Evolutionary conservation across 2,888 invertebrate species (phyloP).

Genomic region (Cistogaster globosa): DNA sequence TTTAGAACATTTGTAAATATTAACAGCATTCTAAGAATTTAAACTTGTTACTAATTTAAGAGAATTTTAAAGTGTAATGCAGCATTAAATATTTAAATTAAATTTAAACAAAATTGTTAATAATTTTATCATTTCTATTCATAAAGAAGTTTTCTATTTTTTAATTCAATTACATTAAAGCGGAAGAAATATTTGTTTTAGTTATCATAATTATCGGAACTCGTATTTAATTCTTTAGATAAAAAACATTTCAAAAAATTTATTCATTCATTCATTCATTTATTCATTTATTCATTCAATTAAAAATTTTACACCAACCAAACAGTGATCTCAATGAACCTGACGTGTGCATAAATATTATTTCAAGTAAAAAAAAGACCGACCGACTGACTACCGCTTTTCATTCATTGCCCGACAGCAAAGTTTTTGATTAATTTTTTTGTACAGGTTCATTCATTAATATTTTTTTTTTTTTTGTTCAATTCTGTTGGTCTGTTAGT

Average conservation of each 20-base stretch:
- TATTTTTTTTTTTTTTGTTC: neutral
- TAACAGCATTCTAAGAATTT: no score
- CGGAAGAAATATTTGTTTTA: no score
- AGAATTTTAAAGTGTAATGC: no score
- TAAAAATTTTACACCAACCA: constrained; percentile 23
- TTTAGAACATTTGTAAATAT: neutral
- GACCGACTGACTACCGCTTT: constrained; percentile 40
- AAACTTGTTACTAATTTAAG: no score
- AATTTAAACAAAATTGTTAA: no score
- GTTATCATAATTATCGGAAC: no score
- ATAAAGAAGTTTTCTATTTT: no score
- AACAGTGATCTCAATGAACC: constrained; percentile 63
- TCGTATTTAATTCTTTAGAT: neutral
- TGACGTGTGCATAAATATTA: constrained; percentile 33
- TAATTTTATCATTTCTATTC: no score
- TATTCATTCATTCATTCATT: no score
- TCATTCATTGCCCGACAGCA: constrained; percentile 19
- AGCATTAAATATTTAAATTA: no score
- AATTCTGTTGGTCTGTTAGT: constrained; percentile 1
- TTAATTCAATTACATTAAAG: no score
- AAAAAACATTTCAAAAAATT: constrained; percentile 19
- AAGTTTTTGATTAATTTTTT: constrained; percentile 49
- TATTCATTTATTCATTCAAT: constrained; percentile 43
- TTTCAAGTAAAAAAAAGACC: constrained; percentile 11
- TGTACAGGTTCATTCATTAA: constrained; percentile 15